These are phyloP conservation scores for Hypercompe scribonia DNA, from an alignment of 2,888 invertebrate species.

Conservation along the genomic window DNA sequence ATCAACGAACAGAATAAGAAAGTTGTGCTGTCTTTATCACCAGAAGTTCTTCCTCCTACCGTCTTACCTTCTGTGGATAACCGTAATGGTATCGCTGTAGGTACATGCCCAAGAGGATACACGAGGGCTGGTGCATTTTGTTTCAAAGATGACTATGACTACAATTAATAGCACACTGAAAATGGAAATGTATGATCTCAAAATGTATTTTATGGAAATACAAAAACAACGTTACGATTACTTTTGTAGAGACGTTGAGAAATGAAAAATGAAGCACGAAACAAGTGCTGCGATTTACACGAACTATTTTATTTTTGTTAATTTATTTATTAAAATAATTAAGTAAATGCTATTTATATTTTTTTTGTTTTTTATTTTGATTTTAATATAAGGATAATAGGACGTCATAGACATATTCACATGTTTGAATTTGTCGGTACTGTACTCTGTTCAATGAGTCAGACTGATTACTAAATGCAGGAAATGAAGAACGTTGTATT, in stretches of 20 bases:
- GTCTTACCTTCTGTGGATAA: constrained; percentile 19
- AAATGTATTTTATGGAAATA: neutral
- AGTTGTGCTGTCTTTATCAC: constrained; percentile 10
- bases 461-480: neutral
- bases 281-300: neutral
- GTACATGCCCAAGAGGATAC: constrained; percentile 29
- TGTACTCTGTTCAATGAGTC: neutral
- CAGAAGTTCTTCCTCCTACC: constrained; percentile 7
- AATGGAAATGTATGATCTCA: neutral
- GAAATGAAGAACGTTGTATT: neutral
- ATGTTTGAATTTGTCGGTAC: neutral
- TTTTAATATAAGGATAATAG: neutral
- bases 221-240: neutral
- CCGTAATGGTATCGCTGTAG: constrained; percentile 29
- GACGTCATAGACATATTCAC: no score
- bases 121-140: constrained; percentile 26
- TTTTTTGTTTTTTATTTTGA: neutral
- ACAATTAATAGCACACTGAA: neutral
- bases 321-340: neutral
- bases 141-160: constrained; percentile 28
- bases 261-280: neutral
- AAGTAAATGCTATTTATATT: neutral
- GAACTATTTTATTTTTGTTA: neutral
- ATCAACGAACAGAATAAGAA: constrained; percentile 19
- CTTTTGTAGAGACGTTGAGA: neutral